phyloP scores from a whole-genome alignment of 1,140 invertebrate species.

The Euborellia annulipes region DNA sequence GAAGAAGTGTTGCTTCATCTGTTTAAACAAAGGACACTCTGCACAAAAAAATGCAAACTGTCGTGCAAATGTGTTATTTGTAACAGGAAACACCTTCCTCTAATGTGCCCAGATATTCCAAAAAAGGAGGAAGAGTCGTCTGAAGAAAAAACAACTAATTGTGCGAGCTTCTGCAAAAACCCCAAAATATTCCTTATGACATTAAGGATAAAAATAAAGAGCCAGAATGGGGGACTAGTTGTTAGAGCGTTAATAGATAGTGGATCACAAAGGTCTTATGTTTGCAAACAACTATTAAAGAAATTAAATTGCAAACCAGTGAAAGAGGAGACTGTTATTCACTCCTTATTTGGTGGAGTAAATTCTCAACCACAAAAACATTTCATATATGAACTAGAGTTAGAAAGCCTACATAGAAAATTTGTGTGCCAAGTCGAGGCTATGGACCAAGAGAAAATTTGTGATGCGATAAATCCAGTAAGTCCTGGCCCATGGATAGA shows the following conservation, averaged over 20 bases:
- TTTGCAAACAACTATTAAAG: neutral
- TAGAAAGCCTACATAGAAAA: neutral
- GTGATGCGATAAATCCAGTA: conserved; percentile 4
- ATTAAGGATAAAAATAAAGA: conserved; percentile 3
- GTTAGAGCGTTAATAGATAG: conserved; percentile 9
- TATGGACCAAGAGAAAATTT: conserved; percentile 5
- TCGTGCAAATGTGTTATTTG: too few relatives aligned
- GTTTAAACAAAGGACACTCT: too few relatives aligned
- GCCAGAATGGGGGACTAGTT: neutral
- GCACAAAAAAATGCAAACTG: too few relatives aligned
- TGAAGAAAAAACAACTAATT: too few relatives aligned
- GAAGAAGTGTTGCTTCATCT: too few relatives aligned
- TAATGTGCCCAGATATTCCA: too few relatives aligned
- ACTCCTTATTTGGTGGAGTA: conserved; percentile 1
- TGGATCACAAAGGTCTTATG: conserved; percentile 9
- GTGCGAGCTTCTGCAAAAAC: too few relatives aligned
- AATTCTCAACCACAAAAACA: conserved; percentile 2
- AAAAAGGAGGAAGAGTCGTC: too few relatives aligned
- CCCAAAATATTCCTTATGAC: conserved; percentile 9
- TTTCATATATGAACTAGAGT: neutral
- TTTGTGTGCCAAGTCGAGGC: conserved; percentile 1
- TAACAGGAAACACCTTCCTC: too few relatives aligned
- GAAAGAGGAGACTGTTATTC: neutral
- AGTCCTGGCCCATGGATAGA: neutral
- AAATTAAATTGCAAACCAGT: neutral